phyloP scores from a whole-genome alignment of 2,113 vertebrate species.

The Campylorhamphus procurvoides region DNA sequence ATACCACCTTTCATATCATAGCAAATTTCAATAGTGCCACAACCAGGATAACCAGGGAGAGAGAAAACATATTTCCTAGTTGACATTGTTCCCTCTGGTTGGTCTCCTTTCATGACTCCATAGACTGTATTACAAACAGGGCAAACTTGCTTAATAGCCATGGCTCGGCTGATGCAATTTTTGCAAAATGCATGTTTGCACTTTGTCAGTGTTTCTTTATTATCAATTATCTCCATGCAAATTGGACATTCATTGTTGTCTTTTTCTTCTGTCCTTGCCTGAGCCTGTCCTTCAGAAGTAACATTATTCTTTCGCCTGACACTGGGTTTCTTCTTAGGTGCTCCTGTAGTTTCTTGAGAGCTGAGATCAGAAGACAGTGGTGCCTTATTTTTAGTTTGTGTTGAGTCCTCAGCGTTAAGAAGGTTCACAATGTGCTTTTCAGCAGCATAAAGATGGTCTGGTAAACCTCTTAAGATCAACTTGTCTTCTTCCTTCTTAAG shows the following conservation, averaged over 20 bases:
- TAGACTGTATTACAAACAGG: slow-evolving; percentile 65
- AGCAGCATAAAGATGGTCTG: background rate
- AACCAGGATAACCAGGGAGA: slow-evolving; percentile 56
- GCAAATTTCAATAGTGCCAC: slow-evolving; percentile 48
- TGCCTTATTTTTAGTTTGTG: background rate
- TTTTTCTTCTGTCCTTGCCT: background rate
- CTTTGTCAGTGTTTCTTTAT: slow-evolving; percentile 57
- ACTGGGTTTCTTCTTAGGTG: background rate
- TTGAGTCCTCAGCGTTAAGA: background rate
- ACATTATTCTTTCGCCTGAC: background rate
- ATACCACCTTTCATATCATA: background rate
- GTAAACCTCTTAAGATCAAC: slow-evolving; percentile 30
- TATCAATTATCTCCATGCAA: slow-evolving; percentile 57
- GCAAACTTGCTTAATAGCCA: slow-evolving; percentile 57
- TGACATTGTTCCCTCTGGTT: slow-evolving; percentile 70
- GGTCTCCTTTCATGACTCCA: slow-evolving; percentile 67
- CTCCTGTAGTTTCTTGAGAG: background rate
- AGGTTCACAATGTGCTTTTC: background rate
- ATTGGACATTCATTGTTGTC: slow-evolving; percentile 48
- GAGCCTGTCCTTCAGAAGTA: background rate
- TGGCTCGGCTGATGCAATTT: slow-evolving; percentile 39
- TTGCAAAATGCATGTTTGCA: slow-evolving; percentile 79
- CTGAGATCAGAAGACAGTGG: background rate
- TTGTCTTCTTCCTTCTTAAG: background rate
- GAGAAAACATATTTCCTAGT: rapidly evolving